Evolutionary conservation across 2,888 invertebrate genomes (phyloP).

Genomic region (Gari tellinella): DNA sequence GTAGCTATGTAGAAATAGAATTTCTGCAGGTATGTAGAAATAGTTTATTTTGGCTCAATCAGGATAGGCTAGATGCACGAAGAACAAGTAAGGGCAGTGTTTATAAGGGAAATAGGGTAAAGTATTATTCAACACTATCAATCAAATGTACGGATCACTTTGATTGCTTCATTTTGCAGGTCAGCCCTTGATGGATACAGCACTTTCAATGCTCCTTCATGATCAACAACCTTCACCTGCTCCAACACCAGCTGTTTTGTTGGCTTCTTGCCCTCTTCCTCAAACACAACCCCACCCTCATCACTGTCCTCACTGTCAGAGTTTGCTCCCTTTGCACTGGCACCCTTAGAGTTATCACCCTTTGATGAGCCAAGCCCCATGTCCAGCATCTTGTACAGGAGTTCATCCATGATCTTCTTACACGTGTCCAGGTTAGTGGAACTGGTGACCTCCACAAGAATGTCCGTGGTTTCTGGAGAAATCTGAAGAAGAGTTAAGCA

Average conservation of each 20-base stretch:
- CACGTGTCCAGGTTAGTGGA: constrained; percentile 88
- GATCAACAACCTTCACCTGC: constrained; percentile 90
- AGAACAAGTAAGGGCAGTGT: too few relatives aligned
- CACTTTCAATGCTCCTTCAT: constrained; percentile 89
- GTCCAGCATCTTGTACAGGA: constrained; percentile 88
- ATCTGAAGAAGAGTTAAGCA: constrained; percentile 87
- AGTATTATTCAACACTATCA: background rate
- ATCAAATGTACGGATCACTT: constrained; percentile 65
- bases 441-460: constrained; percentile 92
- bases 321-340: constrained; percentile 20
- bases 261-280: constrained; percentile 70
- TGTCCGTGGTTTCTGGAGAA: constrained; percentile 87
- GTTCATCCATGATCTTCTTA: constrained; percentile 88
- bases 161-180: constrained; percentile 83
- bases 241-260: constrained; percentile 84
- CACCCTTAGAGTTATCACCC: constrained; percentile 65
- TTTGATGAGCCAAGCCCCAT: constrained; percentile 73
- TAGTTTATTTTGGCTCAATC: too few relatives aligned
- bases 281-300: constrained; percentile 36
- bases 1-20: too few relatives aligned
- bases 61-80: too few relatives aligned
- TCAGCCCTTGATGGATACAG: constrained; percentile 92
- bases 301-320: constrained; percentile 46
- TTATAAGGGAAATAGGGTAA: too few relatives aligned
- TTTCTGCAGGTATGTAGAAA: too few relatives aligned